Evolutionary conservation across 2,888 invertebrate genomes (phyloP), one percentile per base, ranked within the genome.

Genomic region (Zootermopsis nevadensis): DNA sequence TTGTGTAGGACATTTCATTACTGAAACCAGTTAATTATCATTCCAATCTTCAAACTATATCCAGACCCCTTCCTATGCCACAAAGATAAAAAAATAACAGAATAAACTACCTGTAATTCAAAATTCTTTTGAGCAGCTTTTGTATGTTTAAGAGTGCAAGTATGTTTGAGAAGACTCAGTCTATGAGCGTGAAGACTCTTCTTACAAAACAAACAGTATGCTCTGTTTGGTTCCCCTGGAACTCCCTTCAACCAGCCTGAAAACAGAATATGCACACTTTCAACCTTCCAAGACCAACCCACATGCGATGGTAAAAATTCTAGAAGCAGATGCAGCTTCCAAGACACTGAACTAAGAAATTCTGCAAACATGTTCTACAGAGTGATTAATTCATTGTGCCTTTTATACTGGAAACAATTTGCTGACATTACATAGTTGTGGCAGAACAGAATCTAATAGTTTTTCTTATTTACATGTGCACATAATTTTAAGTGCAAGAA

Each of bases 161-260:
- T 92, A 86, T 93, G 93, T 85, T 93, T 93, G 69, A 93, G 86
- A 67, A 93, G 88, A 81, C 92, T 92, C 22, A 92, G 87, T 83
- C 92, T 89, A 88, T 93, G 93, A 7, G 93, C 93, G 87, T 93
- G 92, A 38, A 93, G 88, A 81, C 91, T 91, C 87, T 92, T 92
- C 83, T 91, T 90, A 85, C 93, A 93, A 86, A 90, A 92, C 35
- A 89, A 89, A 86, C 93, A 93, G 86, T 89, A 93, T 19, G 93
- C 93, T 87, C 92, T 89, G 8, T 91, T 91, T 1, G 91, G 90
- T 88, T 92, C 89, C 85, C 90, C 89, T 33, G 91, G 90, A 27
- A 92, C 91, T 22, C 91, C 90, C 83, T 90, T 89, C 66, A 93
- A 87, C 93, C 93, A 93, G 85, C 92, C 93, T 92, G 55, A 81